phyloP scores from a whole-genome alignment of 2,888 invertebrate genomes.

The Meta bourneti region DNA sequence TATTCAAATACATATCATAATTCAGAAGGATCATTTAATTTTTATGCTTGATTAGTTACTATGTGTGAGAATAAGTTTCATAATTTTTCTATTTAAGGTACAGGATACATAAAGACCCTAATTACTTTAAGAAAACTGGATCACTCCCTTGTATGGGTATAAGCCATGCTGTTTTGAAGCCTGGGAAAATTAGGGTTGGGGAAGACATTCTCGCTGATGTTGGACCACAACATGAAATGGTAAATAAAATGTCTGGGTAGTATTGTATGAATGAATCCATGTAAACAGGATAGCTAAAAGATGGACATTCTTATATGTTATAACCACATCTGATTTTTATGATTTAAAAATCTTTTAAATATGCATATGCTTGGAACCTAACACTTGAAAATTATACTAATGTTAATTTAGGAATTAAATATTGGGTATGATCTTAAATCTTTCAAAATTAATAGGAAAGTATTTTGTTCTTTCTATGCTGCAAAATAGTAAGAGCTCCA shows the following conservation, averaged over 20 bases:
- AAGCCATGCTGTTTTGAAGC: conserved; percentile 17
- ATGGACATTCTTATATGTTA: background rate
- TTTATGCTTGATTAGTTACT: too few species aligned
- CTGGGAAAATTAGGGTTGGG: conserved; percentile 38
- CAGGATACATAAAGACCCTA: conserved; percentile 47
- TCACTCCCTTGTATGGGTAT: conserved; percentile 37
- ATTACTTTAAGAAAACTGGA: conserved; percentile 22
- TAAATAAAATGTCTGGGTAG: background rate
- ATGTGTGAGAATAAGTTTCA: too few species aligned
- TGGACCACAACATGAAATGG: conserved; percentile 38
- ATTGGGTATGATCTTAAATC: too few species aligned
- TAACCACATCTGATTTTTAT: too few species aligned
- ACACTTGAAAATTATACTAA: too few species aligned
- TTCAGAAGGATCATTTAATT: background rate
- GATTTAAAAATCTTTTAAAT: too few species aligned
- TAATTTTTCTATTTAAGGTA: conserved; percentile 33
- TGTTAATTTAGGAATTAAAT: too few species aligned
- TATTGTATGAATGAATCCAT: background rate
- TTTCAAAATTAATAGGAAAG: too few species aligned
- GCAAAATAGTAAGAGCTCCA: too few species aligned
- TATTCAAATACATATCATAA: background rate
- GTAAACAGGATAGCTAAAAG: background rate
- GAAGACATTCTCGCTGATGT: conserved; percentile 55
- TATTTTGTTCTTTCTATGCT: too few species aligned
- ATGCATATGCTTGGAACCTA: too few species aligned